Evolutionary conservation across 2,888 invertebrate species (phyloP), one percentile per base, ranked within the genome.

Genomic region (Habrosyne pyritoides): DNA sequence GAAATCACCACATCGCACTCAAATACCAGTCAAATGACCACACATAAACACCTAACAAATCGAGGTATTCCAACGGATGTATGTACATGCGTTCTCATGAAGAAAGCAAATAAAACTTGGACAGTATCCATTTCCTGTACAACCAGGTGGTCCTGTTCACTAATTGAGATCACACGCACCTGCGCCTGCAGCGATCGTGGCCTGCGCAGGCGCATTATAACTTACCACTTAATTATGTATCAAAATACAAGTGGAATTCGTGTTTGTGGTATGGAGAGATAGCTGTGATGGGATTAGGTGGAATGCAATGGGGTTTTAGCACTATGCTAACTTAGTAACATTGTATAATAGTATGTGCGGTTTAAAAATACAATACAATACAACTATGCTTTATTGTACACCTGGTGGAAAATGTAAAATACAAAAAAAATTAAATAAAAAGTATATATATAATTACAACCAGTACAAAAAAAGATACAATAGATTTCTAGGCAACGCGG

Each of bases 161-260:
- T 53, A 53, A 53, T 53, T 53, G 47, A 53, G 53, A 53, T 50
- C 46, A 47, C 47, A 28, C 28, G 46, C 53, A 53, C 47, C 47
- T 47, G 28, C 47, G 47, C 28, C 8, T 10, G 6, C n/a, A 28
- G 50, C 49, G 49, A 22, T 24, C 50, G 28, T 8, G 50, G 21
- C 21, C 48, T 18, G 28, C 42, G 14, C 33, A 33, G 33, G 42
- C 42, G 14, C 42, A 18, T 42, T 42, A 42, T 42, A 42, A 42
- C 42, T 42, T 42, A 50, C 28, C 50, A 50, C 50, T 50, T 50
- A 50, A 50, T 50, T 50, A 50, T 50, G 50, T 28, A 50, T 50
- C 50, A 21, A 26, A 49, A 42, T 42, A 42, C 18, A 42, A 7
- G 18, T 8, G 2, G 42, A 42, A 42, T 8, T 42, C 2, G 14